These are phyloP conservation scores for Pseudorhiza aurosa DNA, from an alignment of 30 jellyfish, hydroid and myxozoan species.

Conservation along the genomic window DNA sequence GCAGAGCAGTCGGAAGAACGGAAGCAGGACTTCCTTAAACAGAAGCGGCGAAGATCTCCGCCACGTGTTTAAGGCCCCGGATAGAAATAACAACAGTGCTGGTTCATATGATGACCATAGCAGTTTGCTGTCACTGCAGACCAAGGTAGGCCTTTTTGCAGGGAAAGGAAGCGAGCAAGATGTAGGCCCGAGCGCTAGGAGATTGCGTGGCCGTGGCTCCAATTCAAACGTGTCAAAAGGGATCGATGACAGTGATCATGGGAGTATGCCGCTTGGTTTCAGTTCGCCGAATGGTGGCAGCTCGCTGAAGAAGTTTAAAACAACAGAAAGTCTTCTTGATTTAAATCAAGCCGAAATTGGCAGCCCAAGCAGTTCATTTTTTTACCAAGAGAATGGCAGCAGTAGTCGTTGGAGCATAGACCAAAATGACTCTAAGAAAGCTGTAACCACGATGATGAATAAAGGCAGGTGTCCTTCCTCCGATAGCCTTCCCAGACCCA, in stretches of 20 bases:
- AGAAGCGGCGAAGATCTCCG: neutral
- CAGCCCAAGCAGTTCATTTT: neutral
- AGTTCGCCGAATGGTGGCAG: conserved; percentile 22
- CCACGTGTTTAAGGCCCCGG: neutral
- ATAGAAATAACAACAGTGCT: conserved; percentile 12
- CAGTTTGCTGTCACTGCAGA: conserved; percentile 39
- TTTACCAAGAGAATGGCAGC: neutral
- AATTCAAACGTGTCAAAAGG: conserved; percentile 42
- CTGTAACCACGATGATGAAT: conserved; percentile 14
- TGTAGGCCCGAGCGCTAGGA: conserved; percentile 80
- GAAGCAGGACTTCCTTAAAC: neutral
- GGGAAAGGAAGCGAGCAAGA: conserved; percentile 65
- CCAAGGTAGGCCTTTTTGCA: conserved; percentile 74
- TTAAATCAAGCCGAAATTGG: neutral
- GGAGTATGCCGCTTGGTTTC: conserved; percentile 7
- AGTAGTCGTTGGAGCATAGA: neutral
- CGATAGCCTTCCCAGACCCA: neutral
- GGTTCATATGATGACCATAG: neutral
- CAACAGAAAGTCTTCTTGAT: conserved; percentile 44
- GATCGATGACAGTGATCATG: conserved; percentile 18
- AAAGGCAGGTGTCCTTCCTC: neutral
- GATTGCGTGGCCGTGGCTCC: conserved; percentile 72
- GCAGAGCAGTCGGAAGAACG: neutral
- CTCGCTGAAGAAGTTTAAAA: conserved; percentile 29
- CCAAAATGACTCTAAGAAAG: conserved; percentile 13